Conservation (phyloP, 2,888 invertebrate species). For the Tipula helvola region DNA sequence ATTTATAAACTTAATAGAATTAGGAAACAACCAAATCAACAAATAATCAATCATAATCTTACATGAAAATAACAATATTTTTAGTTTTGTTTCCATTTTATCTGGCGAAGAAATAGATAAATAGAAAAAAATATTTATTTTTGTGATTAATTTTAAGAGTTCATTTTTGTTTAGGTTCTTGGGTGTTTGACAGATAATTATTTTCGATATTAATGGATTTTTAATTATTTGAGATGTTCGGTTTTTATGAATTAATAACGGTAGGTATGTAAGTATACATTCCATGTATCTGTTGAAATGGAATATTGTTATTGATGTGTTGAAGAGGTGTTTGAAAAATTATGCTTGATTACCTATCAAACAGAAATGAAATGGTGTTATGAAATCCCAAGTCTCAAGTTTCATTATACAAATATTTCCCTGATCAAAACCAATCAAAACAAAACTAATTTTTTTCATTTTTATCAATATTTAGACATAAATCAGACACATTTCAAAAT, state of each 20-base stretch:
- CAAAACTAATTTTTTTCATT: no score
- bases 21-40: constrained; percentile 4
- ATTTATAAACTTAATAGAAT: neutral
- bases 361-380: no score
- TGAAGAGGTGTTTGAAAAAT: neutral
- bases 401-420: no score
- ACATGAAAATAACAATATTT: neutral
- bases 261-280: neutral
- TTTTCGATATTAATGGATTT: neutral
- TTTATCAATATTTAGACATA: no score
- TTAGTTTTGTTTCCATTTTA: neutral
- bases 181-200: neutral
- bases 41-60: constrained; percentile 4
- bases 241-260: neutral
- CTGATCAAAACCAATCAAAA: no score
- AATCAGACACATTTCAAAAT: no score
- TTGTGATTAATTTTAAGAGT: neutral
- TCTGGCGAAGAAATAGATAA: neutral
- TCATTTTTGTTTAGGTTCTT: neutral
- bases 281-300: no score
- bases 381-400: no score
- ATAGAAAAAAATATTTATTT: neutral
- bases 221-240: neutral
- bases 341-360: neutral
- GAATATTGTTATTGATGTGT: neutral